These are phyloP conservation scores for Triplophysa tibetana DNA, from an alignment of 2,113 vertebrate species.

Conservation along the genomic window DNA sequence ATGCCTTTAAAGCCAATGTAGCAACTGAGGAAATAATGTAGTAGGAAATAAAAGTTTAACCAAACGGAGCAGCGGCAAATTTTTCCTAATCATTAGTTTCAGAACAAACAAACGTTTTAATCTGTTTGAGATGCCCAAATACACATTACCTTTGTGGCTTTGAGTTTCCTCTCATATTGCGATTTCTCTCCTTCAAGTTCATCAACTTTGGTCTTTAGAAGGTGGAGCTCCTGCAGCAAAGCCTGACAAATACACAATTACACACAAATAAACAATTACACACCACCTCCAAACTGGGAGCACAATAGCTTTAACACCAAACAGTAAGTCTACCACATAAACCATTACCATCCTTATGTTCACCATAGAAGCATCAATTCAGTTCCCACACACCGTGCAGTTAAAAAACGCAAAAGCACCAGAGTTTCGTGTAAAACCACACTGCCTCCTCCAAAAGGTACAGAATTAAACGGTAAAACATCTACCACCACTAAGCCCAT, in stretches of 20 bases:
- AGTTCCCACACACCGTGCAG: constrained; percentile 62
- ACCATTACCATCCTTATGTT: not conserved
- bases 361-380: not conserved
- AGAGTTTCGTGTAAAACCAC: not conserved
- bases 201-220: constrained; percentile 89
- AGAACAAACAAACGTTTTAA: not conserved
- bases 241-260: constrained; percentile 71
- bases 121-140: not conserved
- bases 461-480: not conserved
- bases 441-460: not conserved
- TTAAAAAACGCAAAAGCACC: constrained; percentile 53
- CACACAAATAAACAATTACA: constrained; percentile 20
- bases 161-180: constrained; percentile 89
- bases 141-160: constrained; percentile 88
- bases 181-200: constrained; percentile 89
- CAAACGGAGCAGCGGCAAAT: no score
- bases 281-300: not conserved
- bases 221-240: constrained; percentile 83
- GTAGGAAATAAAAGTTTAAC: no score
- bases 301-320: not conserved
- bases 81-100: not conserved
- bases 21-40: not conserved
- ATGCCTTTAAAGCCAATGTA: not conserved
- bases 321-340: not conserved
- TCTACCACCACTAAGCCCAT: constrained; percentile 32